Base-by-base conservation (phyloP, 1,140 invertebrate genomes). In the Galleria mellonella region DNA sequence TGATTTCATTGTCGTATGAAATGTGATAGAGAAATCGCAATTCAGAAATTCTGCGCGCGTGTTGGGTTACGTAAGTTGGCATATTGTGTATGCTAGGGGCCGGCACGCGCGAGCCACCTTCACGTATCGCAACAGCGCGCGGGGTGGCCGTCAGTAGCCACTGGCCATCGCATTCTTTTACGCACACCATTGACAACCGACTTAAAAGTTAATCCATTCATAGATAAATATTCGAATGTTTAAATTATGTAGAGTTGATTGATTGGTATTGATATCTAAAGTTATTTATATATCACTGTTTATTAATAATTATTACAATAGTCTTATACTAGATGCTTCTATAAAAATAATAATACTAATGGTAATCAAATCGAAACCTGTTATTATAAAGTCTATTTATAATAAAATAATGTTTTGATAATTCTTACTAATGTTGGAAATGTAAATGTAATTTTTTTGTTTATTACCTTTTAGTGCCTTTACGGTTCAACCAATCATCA, bases 11-110 rank as follows among this genome's bases (percentile, higher is more conserved):
- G 36, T 33, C 29, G 53, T 61, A 61, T 64, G 59, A 68, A 62
- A 62, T 58, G 57, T 56, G 63, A 67, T 59, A 68, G 64, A 64
- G 65, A 68, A 68, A 68, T 68, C 65, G 65, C 44, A 33, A 43
- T 56, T 64, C 47, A 49, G 53, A 51, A 55, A 68, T 68, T 68
- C 65, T 48, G 51, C 37, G 31, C 65, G 65, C 61, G 65, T 64
- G 44, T 44, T 42, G 43, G 32, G 53, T 68, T 68, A 68, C 62
- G 65, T 68, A 68, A 68, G 50, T 50, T 28, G 14, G 37, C 27
- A 52, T 62, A 62, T 61, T 68, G 63, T 63, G 61, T 56, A 62
- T 58, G 56, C 50, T 31, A 43, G 42, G 51, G 50, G 49, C 28
- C 36, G 51, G 55, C 35, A 35, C 23, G 11, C 63, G 60, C 60